Evolutionary conservation across 2,113 vertebrate genomes (phyloP), one percentile per base, ranked within the genome.

Genomic region (Indri indri): DNA sequence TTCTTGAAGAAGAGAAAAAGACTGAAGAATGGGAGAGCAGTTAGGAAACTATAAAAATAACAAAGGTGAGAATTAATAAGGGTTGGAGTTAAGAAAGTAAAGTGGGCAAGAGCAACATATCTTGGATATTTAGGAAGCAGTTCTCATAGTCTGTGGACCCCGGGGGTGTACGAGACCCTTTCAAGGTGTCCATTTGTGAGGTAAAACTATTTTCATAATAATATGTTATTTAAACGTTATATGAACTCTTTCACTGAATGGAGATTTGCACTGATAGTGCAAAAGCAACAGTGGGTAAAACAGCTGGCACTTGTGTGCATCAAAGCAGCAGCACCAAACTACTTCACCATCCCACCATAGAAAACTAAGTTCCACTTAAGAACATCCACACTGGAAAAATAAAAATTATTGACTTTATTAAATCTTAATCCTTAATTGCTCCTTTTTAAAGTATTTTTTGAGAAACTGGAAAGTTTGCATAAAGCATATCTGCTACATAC

Each of bases 171-270:
- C 10, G 45, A 42, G 34, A 45, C 30, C 9, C 42, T 95, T 90
- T 61, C 11, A 45, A 25, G 12, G 54, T 8, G 1, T 18, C 40
- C 32, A 59, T 52, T 37, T 77, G 45, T 76, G 34, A 95, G 42
- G 85, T 96, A 86, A 83, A 91, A 79, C 59, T 86, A 88, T 22
- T 93, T 96, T 61, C 16, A 59, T 52, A 91, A 37, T 71, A 92
- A 81, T 9, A 82, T 54, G 25, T 16, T 70, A 45, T 50, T 88
- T 82, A 79, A 80, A 42, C 59, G 57, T n/a, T 65, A 80, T 59
- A 25, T 88, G 65, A 92, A 8, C 80, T 86, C 61, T 61, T 87
- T 90, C 50, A n/a, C n/a, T 73, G 42, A 9, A n/a, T 88, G 42
- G 22, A 20, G 61, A 86, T 73, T 80, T 91, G 27, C 37, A 84